Conservation (phyloP, 2,113 vertebrate species). For the Phaetusa simplex region DNA sequence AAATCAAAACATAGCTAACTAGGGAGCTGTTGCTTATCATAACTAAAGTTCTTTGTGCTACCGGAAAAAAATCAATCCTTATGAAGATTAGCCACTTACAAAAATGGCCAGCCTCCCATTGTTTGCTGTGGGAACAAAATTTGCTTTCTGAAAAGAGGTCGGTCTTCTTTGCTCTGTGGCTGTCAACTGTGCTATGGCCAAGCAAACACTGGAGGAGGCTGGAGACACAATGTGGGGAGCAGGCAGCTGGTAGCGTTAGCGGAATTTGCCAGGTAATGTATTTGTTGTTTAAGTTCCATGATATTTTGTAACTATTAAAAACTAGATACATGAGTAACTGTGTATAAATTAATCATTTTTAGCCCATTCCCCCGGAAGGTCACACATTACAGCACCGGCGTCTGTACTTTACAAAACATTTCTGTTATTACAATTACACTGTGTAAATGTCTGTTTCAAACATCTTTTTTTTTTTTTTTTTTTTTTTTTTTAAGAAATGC, state of each 20-base stretch:
- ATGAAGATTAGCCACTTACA: neutral
- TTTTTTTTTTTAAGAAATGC: neutral
- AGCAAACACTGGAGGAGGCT: neutral
- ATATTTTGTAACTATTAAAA: neutral
- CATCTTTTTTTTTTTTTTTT: neutral
- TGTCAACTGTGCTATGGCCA: neutral
- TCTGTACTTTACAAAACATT: neutral
- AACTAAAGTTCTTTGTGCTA: neutral
- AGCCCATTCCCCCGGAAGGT: neutral
- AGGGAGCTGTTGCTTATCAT: neutral
- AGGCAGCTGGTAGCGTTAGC: neutral
- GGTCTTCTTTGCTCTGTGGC: neutral
- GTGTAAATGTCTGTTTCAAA: neutral
- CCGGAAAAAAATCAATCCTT: neutral
- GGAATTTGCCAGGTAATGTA: neutral
- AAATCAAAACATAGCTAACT: neutral
- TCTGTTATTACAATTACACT: neutral
- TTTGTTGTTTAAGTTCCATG: neutral
- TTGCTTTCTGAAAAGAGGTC: neutral
- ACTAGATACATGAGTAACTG: neutral
- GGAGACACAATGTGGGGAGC: neutral
- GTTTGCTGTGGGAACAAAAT: neutral
- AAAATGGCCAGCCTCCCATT: neutral
- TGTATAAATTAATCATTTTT: neutral
- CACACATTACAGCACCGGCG: neutral